Evolutionary conservation across 2,797 vertebrate species (phyloP), one percentile per base, ranked within the genome.

Genomic region (Arremon brunneinucha): DNA sequence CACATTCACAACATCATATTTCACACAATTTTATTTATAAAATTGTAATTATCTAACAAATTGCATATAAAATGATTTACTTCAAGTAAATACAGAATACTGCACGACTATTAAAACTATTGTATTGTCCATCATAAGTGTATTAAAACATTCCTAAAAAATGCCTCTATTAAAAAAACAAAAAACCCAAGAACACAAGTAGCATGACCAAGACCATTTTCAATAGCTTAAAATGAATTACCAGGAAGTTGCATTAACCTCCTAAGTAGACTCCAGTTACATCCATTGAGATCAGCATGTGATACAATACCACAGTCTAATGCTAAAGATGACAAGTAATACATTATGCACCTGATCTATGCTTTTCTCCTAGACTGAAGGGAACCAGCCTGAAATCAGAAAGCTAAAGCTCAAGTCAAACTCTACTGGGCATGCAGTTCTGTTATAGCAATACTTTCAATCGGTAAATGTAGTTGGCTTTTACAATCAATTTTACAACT

Each of bases 81-180:
- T 97, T 97, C 97, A 97, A 97, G 95, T 97, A 97, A 97, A 97
- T 92, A 96, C 94, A 97, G 94, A 97, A 96, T 93, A 95, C 91
- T 96, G 96, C 87, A 94, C 93, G 32, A 92, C 89, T 93, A 95
- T 97, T 97, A 97, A 97, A 97, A 97, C 95, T 97, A 97, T 96
- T 68, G 90, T 95, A 94, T 94, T 86, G 96, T 94, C 76, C 96
- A 97, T 96, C 90, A 77, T 94, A 95, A 97, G 92, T 95, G 94
- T 95, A 97, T 97, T 96, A 97, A 97, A 96, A 91, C 95, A 97
- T 94, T 96, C 93, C 93, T 96, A 97, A 95, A 95, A 92, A 96
- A 95, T 87, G 96, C 82, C 80, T 95, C 94, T 97, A 97, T 96
- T 95, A 94, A 93, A 96, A 96, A 95, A 96, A 64, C 74, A 88